These are phyloP conservation scores for Alligator mississippiensis DNA, from an alignment of 2,113 vertebrate genomes.

Conservation along the genomic window DNA sequence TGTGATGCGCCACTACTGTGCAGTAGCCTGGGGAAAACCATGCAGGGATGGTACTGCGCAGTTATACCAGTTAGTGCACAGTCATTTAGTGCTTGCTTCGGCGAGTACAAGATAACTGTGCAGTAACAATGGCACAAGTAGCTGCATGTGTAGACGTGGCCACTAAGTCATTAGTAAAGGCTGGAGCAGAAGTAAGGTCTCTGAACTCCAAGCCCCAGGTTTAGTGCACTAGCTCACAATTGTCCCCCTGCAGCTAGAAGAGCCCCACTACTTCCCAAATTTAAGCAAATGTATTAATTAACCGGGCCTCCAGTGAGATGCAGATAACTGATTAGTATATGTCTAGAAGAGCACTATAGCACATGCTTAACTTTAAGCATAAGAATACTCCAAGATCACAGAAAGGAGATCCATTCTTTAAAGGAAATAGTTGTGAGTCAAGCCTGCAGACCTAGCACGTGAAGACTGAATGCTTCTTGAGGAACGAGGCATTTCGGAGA, in stretches of 20 bases:
- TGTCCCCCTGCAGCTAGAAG: background rate
- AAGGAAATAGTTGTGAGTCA: background rate
- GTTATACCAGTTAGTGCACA: too few relatives aligned
- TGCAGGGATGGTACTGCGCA: too few relatives aligned
- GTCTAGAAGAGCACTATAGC: background rate
- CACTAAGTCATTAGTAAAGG: background rate
- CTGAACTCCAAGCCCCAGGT: background rate
- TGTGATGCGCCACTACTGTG: too few relatives aligned
- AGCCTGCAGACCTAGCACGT: background rate
- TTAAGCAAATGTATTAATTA: background rate
- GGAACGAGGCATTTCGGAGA: background rate
- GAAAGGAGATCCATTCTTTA: background rate
- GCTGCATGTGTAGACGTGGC: too few relatives aligned
- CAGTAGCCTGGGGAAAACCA: too few relatives aligned
- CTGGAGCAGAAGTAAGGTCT: background rate
- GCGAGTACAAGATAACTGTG: too few relatives aligned
- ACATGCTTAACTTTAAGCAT: background rate
- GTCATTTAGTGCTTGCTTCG: too few relatives aligned
- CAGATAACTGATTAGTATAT: background rate
- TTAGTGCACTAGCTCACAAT: background rate
- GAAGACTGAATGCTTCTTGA: background rate
- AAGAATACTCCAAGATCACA: background rate
- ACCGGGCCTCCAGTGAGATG: background rate
- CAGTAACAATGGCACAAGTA: too few relatives aligned
- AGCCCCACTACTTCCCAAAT: background rate